phyloP scores from a whole-genome alignment of 2,113 vertebrate genomes.

The Zapornia atra region DNA sequence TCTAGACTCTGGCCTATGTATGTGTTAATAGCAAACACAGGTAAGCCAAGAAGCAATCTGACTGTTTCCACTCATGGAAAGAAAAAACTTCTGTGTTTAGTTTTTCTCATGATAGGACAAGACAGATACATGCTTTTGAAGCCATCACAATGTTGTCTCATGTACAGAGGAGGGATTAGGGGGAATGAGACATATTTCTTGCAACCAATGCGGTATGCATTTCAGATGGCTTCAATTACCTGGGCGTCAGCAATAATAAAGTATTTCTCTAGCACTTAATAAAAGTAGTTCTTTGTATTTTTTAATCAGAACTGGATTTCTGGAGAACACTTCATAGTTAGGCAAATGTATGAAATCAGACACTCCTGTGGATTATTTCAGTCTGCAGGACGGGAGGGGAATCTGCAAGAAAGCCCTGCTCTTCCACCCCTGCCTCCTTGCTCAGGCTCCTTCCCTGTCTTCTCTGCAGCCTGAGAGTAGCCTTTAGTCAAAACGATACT shows the following conservation, averaged over 20 bases:
- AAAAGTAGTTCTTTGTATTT: neutral
- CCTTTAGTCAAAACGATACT: neutral
- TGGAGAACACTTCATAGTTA: neutral
- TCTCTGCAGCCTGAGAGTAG: neutral
- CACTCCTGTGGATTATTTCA: neutral
- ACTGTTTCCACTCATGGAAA: neutral
- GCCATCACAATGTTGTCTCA: neutral
- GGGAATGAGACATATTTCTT: neutral
- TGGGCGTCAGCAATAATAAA: neutral
- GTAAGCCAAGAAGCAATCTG: neutral
- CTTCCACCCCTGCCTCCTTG: neutral
- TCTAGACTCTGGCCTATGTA: neutral
- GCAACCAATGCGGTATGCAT: neutral
- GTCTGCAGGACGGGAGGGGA: neutral
- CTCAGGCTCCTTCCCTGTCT: neutral
- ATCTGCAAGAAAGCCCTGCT: neutral
- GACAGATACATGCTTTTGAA: neutral
- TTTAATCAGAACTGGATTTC: conserved; percentile 7
- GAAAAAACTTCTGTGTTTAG: neutral
- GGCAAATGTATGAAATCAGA: neutral
- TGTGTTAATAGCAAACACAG: neutral
- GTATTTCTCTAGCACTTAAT: neutral
- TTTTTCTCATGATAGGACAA: neutral
- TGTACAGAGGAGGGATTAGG: neutral
- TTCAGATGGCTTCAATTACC: neutral